Evolutionary conservation across 2,797 vertebrate genomes (phyloP), one percentile per base, ranked within the genome.

Genomic region (Petrocephalus schoutedeni): DNA sequence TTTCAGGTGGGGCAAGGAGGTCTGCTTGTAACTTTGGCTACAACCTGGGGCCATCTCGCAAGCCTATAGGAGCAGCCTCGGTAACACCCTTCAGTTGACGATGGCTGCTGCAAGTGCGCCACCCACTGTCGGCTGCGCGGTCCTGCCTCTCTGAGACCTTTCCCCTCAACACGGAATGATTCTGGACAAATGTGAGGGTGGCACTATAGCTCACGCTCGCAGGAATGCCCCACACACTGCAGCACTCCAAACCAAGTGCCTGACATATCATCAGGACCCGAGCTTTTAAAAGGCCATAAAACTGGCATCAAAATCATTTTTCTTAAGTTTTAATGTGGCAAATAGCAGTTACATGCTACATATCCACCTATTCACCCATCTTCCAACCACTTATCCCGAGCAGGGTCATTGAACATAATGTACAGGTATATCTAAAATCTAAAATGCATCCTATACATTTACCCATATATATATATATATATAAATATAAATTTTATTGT

Each of bases 261-360:
- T 49, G 36, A 80, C 74, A 49, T 49, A 49, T 80, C 19, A 80
- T 16, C 6, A 19, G 36, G 36, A n/a, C 36, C 71, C 16, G 19
- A 80, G 74, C 74, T 80, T 80, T 49, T n/a, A 49, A 80, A 80
- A 80, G 74, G 74, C 74, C 74, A 80, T 49, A 49, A 80, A 77
- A 80, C 74, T 67, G 36, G 45, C 71, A 45, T 77, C 36, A 77
- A 36, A 6, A 77, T 77, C 0, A 9, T 45, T 77, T 77, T 9
- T 80, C 45, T 80, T 36, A 77, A n/a, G 71, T 77, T 77, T 77
- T 41, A 19, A 77, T n/a, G 41, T 94, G 94, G 94, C 93, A 92
- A 92, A 93, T 94, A 95, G 94, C 95, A 94, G 93, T 94, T 93
- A 93, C 94, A 95, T 94, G 94, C 12, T 95, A 94, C 93, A 94